Evolutionary conservation across 2,113 vertebrate species (phyloP).

Genomic region (Gymnogyps californianus): DNA sequence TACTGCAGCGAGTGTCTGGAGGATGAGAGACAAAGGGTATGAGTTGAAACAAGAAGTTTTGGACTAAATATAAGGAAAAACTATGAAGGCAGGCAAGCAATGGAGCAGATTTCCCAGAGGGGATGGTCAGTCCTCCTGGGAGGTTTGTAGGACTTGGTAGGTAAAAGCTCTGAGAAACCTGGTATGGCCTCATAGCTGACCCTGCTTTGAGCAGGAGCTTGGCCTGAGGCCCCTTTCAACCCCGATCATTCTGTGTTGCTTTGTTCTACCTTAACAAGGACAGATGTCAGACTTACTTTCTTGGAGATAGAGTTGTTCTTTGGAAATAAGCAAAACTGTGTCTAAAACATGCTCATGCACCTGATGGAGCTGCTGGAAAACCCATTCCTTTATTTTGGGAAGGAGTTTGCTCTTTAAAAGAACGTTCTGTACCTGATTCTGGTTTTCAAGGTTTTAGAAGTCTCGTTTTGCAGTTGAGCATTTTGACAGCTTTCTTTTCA

Average conservation of each 20-base stretch:
- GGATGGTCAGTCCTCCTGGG: neutral
- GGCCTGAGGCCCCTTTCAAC: neutral
- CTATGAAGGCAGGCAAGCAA: neutral
- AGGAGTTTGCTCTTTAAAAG: neutral
- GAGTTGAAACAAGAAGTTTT: neutral
- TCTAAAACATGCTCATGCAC: rapidly evolving
- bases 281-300: neutral
- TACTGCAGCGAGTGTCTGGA: neutral
- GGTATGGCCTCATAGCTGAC: neutral
- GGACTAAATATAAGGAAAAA: neutral
- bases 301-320: neutral
- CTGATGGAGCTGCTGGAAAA: neutral
- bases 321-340: neutral
- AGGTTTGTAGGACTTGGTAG: neutral
- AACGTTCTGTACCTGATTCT: neutral
- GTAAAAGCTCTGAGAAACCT: neutral
- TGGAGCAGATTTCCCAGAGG: neutral
- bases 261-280: neutral
- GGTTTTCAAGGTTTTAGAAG: neutral
- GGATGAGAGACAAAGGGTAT: neutral
- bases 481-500: neutral
- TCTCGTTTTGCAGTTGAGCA: neutral
- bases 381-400: rapidly evolving
- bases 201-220: neutral
- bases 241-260: rapidly evolving